Evolutionary conservation across 2,888 invertebrate genomes (phyloP).

Genomic region (Orthosia cruda): DNA sequence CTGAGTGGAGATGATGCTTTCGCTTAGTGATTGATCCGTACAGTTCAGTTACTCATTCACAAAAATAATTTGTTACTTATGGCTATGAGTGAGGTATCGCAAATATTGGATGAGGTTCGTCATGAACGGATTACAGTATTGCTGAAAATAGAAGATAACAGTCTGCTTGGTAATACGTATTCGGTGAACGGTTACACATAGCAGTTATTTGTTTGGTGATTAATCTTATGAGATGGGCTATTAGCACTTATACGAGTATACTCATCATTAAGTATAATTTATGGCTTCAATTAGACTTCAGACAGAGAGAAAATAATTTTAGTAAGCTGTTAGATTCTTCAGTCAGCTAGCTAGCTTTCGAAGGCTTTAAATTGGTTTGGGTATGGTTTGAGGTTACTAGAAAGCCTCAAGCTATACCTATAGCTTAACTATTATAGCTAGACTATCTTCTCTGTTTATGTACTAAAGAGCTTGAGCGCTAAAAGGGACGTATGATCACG

Average conservation of each 20-base stretch:
- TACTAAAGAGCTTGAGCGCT: too few species aligned
- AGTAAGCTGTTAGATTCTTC: background rate
- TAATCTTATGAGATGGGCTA: conserved; percentile 8
- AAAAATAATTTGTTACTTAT: conserved; percentile 35
- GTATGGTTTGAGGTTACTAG: too few species aligned
- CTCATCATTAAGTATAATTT: conserved; percentile 1
- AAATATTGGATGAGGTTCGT: conserved; percentile 50
- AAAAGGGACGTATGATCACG: too few species aligned
- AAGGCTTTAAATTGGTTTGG: too few species aligned
- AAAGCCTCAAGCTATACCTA: too few species aligned
- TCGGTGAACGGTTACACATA: conserved; percentile 24
- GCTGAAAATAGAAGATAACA: conserved; percentile 57
- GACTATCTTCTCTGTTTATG: background rate
- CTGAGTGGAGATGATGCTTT: conserved; percentile 39
- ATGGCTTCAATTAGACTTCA: background rate
- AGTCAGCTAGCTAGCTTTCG: too few species aligned
- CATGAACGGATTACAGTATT: conserved; percentile 44
- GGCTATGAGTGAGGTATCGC: conserved; percentile 27
- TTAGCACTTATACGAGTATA: background rate
- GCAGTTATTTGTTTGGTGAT: conserved; percentile 22
- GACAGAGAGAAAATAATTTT: background rate
- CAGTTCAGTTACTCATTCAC: conserved; percentile 48
- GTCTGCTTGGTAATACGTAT: conserved; percentile 28
- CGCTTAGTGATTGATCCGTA: conserved; percentile 25
- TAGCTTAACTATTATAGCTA: background rate